Conservation (phyloP, 2,888 invertebrate genomes). For the Gastrophysa polygoni region DNA sequence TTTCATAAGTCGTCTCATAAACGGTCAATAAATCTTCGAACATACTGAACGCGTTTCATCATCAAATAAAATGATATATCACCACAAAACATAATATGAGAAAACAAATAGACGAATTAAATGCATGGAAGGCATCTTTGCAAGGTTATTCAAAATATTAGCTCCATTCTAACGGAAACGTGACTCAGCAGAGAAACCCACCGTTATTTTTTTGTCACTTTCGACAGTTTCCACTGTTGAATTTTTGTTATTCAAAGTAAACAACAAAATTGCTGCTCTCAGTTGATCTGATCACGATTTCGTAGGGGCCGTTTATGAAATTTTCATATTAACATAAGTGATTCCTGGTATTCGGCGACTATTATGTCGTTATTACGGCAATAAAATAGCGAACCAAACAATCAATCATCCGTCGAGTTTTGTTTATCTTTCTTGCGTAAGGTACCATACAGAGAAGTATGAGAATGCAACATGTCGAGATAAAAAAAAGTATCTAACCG, state of each 20-base stretch:
- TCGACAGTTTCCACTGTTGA: conserved; percentile 1
- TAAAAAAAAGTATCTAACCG: no score
- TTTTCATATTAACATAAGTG: conserved; percentile 14
- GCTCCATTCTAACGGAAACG: neutral
- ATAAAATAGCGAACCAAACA: neutral
- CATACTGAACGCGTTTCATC: no score
- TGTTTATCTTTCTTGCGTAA: no score
- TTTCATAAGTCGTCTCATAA: no score
- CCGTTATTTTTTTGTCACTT: conserved; percentile 14
- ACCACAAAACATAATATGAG: no score
- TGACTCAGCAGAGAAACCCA: neutral
- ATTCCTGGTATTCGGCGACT: conserved; percentile 2
- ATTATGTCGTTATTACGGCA: neutral
- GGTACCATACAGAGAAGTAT: no score
- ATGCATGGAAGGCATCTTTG: neutral
- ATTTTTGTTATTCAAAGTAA: conserved; percentile 5
- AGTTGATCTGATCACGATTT: conserved; percentile 9
- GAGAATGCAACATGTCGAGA: no score
- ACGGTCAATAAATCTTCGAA: no score
- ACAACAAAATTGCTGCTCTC: conserved; percentile 8
- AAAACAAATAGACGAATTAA: no score
- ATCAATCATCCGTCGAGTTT: neutral
- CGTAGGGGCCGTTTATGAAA: conserved; percentile 10
- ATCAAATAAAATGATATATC: no score
- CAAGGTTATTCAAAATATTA: neutral